Base-by-base conservation (phyloP, 2,797 vertebrate genomes). In the Cheirogaleus major region DNA sequence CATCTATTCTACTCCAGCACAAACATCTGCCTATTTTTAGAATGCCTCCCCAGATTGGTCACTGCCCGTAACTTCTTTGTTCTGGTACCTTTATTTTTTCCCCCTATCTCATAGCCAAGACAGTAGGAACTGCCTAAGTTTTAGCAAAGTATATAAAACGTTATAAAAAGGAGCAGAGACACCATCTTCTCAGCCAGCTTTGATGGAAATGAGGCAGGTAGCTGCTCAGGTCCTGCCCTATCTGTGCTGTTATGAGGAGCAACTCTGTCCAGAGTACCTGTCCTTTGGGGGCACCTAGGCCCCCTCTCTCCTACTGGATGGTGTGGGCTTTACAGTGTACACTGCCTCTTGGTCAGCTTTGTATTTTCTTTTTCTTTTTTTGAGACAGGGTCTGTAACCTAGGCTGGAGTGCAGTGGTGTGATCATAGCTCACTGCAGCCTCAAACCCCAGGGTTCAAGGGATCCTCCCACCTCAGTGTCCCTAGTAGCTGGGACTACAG, bases 1-100 rank as follows among this genome's bases (percentile, higher is more conserved):
- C 4, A 0, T 38, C 20, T 35, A 0, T 41, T 75, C 65, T 25
- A 3, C 25, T 48, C 35, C 43, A 59, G 35, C 5, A 4, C 9
- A 43, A 59, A 23, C 5, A 2, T 2, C 9, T 7, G 18, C 27
- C 59, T 38, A 9, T 89, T 48, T 38, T 69, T 35, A 25, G 48
- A 23, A 59, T 72, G 75, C 38, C 10, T 59, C 25, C 67, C 15
- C 23, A 4, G 45, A 32, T n/a, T 20, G 38, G 7, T n/a, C 76
- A 7, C 43, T 25, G 7, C n/a, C 57, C 12, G 59, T 76, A 4
- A 18, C 38, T 30, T 86, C 63, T 93, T 89, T 70, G 11, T 84
- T 78, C n/a, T 41, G 45, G 52, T 52, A 35, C n/a, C 43, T 78
- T 84, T 32, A 3, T 59, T 43, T 14, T 7, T 65, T 2, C 30